A percentile compares a stretch with the other conserved stretches of the same genome.
Conservation (phyloP, 2,113 vertebrate genomes). For the Stercorarius parasiticus region DNA sequence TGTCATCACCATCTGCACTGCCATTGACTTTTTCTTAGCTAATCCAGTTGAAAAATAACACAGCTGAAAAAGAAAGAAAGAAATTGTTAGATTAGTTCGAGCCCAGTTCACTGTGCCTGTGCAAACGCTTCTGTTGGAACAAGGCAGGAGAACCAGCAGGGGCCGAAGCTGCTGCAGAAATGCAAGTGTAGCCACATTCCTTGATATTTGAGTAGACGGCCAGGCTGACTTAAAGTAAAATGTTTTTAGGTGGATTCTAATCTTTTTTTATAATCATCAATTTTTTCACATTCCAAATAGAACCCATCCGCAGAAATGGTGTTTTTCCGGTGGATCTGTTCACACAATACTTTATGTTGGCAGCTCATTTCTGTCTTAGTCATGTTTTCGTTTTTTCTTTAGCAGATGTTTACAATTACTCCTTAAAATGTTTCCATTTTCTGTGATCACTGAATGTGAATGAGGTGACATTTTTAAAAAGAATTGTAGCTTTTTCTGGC, state of each 20-base stretch:
- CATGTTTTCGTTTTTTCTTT: slow-evolving; percentile 5
- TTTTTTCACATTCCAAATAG: not conserved
- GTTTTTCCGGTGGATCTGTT: slow-evolving; percentile 28
- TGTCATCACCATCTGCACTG: not conserved
- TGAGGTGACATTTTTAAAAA: slow-evolving; percentile 63
- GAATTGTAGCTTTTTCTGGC: slow-evolving; percentile 54
- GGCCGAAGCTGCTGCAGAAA: slow-evolving; percentile 42
- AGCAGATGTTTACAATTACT: slow-evolving; percentile 67
- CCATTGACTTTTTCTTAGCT: not conserved
- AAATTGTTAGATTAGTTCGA: not conserved
- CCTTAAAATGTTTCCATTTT: slow-evolving; percentile 62
- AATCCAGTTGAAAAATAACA: not conserved
- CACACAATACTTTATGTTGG: slow-evolving; percentile 24
- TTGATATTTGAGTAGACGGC: not conserved
- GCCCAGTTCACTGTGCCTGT: not conserved
- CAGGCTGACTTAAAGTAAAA: slow-evolving; percentile 4
- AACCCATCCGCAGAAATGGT: not conserved
- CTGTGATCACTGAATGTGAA: slow-evolving; percentile 58
- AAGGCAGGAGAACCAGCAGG: slow-evolving; percentile 32
- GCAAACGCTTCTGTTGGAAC: slow-evolving; percentile 27
- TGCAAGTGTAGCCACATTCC: slow-evolving; percentile 10
- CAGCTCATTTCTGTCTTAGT: slow-evolving; percentile 51
- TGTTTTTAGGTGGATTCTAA: not conserved
- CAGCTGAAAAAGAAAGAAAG: not conserved
- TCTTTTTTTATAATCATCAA: not conserved